Evolutionary conservation across 1,140 invertebrate genomes (phyloP), one percentile per base, ranked within the genome.

Genomic region (Polypedilum pembai): DNA sequence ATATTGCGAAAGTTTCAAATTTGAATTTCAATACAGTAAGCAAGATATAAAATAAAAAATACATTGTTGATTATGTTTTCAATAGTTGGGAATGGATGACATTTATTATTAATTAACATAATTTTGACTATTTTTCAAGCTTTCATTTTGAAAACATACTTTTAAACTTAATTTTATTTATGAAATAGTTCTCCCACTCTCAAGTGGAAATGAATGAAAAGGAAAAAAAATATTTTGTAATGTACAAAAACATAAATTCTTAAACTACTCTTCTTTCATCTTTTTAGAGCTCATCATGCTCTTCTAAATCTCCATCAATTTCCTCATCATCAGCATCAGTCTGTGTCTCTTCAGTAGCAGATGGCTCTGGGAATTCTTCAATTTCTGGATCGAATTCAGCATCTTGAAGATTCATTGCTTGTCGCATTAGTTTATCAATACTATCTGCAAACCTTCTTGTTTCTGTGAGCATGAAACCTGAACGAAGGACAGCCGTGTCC

Each of bases 401-500:
- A 21, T 86, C 82, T 75, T 89, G 88, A 2, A 87, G 83, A 75
- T 84, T 92, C 33, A 98, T 79, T 1, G 88, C 90, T 78, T 92
- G 88, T 66, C 90, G 84, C 87, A 98, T 88, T 85, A 97, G 89
- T n/a, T 83, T 83, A 80, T 98, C 96, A 17, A 98, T 91, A 75
- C 91, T 89, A 7, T 90, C 86, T 0, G 95, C 94, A 84, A 98
- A 98, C 33, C 88, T 88, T 3, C 89, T 85, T 0, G 95, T 94
- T 80, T 98, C 95, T 76, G 87, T 87, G 0, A 98, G 83, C 87
- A 92, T 90, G 79, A 90, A 98, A 0, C 96, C 96, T 5, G 94
- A 97, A 45, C 85, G 86, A 21, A 99, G 83, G 1, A 95, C 98
- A 0, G 98, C 96, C 18, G 92, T 94, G 81, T 94, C 91, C 86